A percentile compares a stretch with the other conserved stretches of the same genome.
Conservation (phyloP, 30 jellyfish, hydroid and myxozoan species). For the Aurelia coerulea region DNA sequence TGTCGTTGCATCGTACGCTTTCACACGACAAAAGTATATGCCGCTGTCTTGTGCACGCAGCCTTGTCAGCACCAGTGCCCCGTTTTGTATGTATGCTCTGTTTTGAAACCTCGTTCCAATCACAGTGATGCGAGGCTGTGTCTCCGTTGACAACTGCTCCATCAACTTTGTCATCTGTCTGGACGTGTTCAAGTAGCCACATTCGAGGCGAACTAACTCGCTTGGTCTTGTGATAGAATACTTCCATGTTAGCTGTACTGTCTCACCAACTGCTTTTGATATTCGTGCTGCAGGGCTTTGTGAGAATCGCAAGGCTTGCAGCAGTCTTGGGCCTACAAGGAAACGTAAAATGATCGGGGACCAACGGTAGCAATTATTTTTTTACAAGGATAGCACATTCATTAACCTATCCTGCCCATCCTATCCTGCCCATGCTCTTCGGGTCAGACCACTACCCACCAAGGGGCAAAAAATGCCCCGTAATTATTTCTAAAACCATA, state of each 20-base stretch:
- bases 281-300: constrained; percentile 42
- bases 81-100: constrained; percentile 49
- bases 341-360: not conserved
- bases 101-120: constrained; percentile 51
- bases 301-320: constrained; percentile 37
- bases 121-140: constrained; percentile 51
- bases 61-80: constrained; percentile 49
- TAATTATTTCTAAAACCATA: too few relatives aligned
- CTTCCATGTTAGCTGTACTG: constrained; percentile 29
- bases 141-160: constrained; percentile 50
- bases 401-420: not conserved
- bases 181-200: constrained; percentile 53
- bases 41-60: constrained; percentile 46
- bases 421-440: too few relatives aligned
- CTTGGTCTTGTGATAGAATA: constrained; percentile 41
- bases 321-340: not conserved
- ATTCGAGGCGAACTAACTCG: constrained; percentile 53
- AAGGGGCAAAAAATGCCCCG: too few relatives aligned
- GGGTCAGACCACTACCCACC: too few relatives aligned
- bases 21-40: constrained; percentile 30
- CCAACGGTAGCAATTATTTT: not conserved
- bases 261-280: constrained; percentile 33
- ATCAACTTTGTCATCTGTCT: constrained; percentile 52
- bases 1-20: constrained; percentile 30
- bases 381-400: not conserved